Conservation (phyloP, 1,140 invertebrate species). For the Cotesia chilonis region DNA sequence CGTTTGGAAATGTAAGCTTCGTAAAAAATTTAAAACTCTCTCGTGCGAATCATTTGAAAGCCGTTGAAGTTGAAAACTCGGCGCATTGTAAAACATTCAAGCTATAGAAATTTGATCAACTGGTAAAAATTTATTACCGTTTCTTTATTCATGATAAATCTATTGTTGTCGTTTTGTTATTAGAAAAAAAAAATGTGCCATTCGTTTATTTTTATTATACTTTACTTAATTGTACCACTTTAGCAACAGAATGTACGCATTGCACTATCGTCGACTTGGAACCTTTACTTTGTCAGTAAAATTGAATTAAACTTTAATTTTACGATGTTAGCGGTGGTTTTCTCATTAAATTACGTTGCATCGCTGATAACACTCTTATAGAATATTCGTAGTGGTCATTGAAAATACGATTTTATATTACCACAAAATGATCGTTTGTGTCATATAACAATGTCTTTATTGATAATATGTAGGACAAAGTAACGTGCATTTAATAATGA, state of each 20-base stretch:
- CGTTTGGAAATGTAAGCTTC: not conserved
- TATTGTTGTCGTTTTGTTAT: not conserved
- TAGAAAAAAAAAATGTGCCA: not conserved
- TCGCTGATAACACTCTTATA: conserved; percentile 25
- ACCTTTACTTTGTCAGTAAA: conserved; percentile 27
- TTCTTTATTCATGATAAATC: no score
- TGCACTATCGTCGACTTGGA: not conserved
- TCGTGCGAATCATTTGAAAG: conserved; percentile 3
- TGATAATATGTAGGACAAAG: no score
- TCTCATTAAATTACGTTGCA: conserved; percentile 38
- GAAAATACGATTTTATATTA: conserved; percentile 28
- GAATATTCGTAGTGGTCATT: conserved; percentile 26
- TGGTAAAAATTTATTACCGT: no score
- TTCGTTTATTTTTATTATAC: not conserved
- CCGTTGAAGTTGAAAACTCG: not conserved
- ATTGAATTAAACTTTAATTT: conserved; percentile 40
- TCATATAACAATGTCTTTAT: not conserved
- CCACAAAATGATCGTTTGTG: not conserved
- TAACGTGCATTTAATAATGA: no score
- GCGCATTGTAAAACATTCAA: not conserved
- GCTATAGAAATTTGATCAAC: not conserved
- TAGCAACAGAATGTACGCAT: no score
- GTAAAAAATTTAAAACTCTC: not conserved
- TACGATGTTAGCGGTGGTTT: conserved; percentile 34
- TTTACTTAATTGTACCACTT: not conserved